Base-by-base conservation (phyloP, 1,140 invertebrate genomes). In the Drosophila sucinea region DNA sequence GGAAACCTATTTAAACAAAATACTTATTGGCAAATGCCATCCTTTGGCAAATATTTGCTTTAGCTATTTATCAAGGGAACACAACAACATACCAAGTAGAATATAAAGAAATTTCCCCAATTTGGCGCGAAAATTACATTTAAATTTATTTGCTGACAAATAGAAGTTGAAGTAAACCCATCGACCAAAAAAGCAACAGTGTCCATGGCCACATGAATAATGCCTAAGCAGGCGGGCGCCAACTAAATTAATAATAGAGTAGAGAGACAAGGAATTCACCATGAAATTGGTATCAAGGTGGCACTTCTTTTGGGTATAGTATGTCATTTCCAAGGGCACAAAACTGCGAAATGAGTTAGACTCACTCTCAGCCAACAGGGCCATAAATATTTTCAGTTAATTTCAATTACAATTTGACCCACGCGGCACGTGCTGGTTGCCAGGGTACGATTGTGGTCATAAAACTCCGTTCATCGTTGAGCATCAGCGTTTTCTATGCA, bases 1-100 rank as follows among this genome's bases (percentile, higher is more conserved):
- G 68, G 70, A 70, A 83, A 80, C 84, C 84, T 89, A 89, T 89
- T 89, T 90, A 89, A 89, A 89, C 85, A 89, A 74, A 90, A 73
- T 84, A 83, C 84, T 87, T 84, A 80, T 84, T 75, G 85, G 74
- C 77, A 83, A 89, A 75, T 84, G 84, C 67, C 80, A 89, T 80
- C 84, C 84, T 81, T 87, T 81, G 77, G 77, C 77, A 87, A 87
- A 87, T 89, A 89, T 89, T 89, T 77, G 55, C 60, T 6, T 10
- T 29, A 38, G 73, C 80, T 73, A 69, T 70, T 83, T 70, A 70
- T 73, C 73, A 62, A 77, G 60, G 6, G 41, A 67, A 75, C 47
- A 40, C 41, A 57, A 57, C 51, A 56, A 47, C 38, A 17, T 35
- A 65, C 67, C 62, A 35, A 86, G 65, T 44, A 67, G 64, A 63